phyloP scores from a whole-genome alignment of 2,113 vertebrate species.

The Aegypius monachus region DNA sequence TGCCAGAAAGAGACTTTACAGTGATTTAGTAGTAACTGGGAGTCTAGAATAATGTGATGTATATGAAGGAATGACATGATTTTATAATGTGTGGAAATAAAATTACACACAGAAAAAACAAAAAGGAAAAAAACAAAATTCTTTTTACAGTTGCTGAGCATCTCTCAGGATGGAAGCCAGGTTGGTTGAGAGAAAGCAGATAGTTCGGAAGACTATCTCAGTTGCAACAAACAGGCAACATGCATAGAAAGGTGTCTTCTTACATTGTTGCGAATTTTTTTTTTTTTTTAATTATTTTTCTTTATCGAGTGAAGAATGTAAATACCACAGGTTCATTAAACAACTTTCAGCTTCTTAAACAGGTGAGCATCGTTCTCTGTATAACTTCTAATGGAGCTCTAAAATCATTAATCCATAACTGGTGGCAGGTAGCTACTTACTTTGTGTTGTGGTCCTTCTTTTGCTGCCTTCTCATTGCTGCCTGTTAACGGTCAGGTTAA shows the following conservation, averaged over 20 bases:
- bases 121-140: background rate
- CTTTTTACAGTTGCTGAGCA: background rate
- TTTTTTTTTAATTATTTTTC: background rate
- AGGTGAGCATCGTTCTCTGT: background rate
- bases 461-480: background rate
- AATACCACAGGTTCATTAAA: background rate
- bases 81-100: background rate
- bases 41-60: background rate
- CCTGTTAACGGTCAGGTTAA: background rate
- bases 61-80: background rate
- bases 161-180: background rate
- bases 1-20: background rate
- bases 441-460: background rate
- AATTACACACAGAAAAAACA: background rate
- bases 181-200: background rate
- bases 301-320: background rate
- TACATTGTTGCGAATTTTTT: rapidly evolving
- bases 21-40: background rate
- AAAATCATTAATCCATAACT: background rate
- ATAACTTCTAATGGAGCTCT: background rate
- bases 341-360: background rate
- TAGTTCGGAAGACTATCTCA: background rate
- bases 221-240: background rate
- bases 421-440: background rate
- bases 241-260: rapidly evolving